These are phyloP conservation scores for Spilarctia lutea DNA, from an alignment of 2,888 invertebrate species.

Conservation along the genomic window DNA sequence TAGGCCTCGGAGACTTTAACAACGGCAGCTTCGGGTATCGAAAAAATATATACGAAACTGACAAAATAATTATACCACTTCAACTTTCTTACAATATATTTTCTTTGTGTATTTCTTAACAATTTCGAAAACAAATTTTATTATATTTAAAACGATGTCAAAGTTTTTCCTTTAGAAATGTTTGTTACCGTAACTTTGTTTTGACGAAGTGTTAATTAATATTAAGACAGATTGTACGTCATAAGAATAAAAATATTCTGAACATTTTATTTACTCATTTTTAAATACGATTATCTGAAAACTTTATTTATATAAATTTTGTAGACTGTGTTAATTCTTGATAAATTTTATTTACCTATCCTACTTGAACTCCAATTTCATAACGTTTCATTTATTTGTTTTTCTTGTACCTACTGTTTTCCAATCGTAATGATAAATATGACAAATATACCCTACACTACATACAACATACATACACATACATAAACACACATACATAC, in stretches of 20 bases:
- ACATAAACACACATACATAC: too few relatives aligned
- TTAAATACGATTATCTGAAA: background rate
- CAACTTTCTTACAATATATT: slow-evolving; percentile 7
- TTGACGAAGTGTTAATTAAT: slow-evolving; percentile 7
- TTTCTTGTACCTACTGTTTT: too few relatives aligned
- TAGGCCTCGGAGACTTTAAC: background rate
- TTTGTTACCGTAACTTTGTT: background rate
- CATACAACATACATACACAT: too few relatives aligned
- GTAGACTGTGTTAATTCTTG: background rate
- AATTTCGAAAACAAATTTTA: slow-evolving; percentile 10
- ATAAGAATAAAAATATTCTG: background rate
- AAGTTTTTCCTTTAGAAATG: background rate
- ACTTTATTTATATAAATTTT: background rate
- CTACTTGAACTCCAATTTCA: too few relatives aligned
- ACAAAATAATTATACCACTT: slow-evolving; percentile 6
- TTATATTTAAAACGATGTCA: slow-evolving; percentile 10
- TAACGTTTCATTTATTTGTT: too few relatives aligned
- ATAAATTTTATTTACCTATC: too few relatives aligned
- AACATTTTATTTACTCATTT: background rate
- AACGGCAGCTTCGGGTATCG: background rate
- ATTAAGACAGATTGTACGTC: slow-evolving; percentile 2
- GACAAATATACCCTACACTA: too few relatives aligned
- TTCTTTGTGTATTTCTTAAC: slow-evolving; percentile 8
- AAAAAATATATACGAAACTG: background rate
- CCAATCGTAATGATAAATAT: too few relatives aligned